Evolutionary conservation across 1,140 invertebrate species (phyloP).

Genomic region (Andricus grossulariae): DNA sequence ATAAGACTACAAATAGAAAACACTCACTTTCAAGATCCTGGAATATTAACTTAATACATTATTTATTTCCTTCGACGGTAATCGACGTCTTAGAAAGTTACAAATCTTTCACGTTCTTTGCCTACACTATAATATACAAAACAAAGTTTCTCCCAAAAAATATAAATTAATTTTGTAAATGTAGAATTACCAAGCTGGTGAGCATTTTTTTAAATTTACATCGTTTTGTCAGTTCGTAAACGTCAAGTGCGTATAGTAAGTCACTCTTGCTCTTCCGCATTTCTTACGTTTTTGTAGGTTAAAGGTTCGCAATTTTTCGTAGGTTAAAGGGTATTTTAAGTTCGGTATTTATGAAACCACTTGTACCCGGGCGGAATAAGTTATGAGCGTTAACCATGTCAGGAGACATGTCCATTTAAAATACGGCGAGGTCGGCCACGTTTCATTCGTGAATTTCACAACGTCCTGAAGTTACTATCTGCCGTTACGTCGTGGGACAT

Average conservation of each 20-base stretch:
- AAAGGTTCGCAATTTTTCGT: slow-evolving; percentile 27
- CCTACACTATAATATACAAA: no score
- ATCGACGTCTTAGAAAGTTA: no score
- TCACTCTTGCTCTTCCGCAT: slow-evolving; percentile 3
- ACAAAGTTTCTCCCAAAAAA: no score
- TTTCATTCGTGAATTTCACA: slow-evolving; percentile 56
- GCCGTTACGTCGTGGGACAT: slow-evolving; percentile 54
- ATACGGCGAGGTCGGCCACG: slow-evolving; percentile 57
- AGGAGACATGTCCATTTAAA: slow-evolving; percentile 58
- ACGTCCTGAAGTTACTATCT: slow-evolving; percentile 54
- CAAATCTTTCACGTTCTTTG: no score
- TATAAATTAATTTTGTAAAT: no score
- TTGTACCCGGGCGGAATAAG: slow-evolving; percentile 57
- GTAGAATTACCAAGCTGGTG: no score
- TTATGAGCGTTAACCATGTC: slow-evolving; percentile 59
- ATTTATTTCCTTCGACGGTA: no score
- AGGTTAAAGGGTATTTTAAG: slow-evolving; percentile 56
- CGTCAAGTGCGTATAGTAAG: background rate
- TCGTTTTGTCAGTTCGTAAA: slow-evolving; percentile 10
- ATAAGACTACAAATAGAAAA: background rate
- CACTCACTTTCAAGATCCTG: background rate
- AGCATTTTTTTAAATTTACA: background rate
- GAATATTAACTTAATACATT: no score
- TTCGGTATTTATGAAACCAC: slow-evolving; percentile 59
- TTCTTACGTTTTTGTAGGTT: slow-evolving; percentile 17